Conservation (phyloP, 2,113 vertebrate species). For the Ceratotherium simum region DNA sequence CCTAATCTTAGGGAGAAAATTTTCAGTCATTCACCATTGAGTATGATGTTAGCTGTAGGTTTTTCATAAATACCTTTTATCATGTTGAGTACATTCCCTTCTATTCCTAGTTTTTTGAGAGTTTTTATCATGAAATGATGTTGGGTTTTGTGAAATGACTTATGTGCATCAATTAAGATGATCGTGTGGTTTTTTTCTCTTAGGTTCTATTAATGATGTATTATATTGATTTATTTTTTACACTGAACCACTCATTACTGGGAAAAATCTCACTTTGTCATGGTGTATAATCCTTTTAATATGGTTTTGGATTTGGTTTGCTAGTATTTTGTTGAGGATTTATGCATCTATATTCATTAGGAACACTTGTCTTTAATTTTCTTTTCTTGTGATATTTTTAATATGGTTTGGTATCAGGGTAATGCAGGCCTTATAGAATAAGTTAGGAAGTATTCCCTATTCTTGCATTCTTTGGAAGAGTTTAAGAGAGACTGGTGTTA, state of each 20-base stretch:
- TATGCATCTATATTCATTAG: not conserved
- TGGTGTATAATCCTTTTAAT: not conserved
- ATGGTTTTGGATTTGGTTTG: not conserved
- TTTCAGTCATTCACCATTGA: too few relatives aligned
- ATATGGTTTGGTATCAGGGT: not conserved
- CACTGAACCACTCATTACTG: not conserved
- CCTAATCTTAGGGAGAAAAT: too few relatives aligned
- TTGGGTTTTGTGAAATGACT: not conserved
- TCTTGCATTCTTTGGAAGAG: not conserved
- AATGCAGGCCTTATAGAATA: not conserved
- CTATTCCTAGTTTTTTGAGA: too few relatives aligned
- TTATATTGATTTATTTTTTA: not conserved
- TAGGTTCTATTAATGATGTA: not conserved
- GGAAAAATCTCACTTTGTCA: not conserved
- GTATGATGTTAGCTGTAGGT: too few relatives aligned
- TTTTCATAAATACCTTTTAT: too few relatives aligned
- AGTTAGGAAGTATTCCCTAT: not conserved
- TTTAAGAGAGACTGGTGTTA: not conserved
- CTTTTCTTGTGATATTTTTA: slow-evolving; percentile 25
- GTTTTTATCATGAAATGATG: not conserved
- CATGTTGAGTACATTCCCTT: too few relatives aligned
- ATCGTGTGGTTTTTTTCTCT: not conserved
- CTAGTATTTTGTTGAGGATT: not conserved
- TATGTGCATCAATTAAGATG: not conserved
- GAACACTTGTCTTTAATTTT: not conserved